Conservation (phyloP, 1,140 invertebrate species). For the Drosophila bocqueti region DNA sequence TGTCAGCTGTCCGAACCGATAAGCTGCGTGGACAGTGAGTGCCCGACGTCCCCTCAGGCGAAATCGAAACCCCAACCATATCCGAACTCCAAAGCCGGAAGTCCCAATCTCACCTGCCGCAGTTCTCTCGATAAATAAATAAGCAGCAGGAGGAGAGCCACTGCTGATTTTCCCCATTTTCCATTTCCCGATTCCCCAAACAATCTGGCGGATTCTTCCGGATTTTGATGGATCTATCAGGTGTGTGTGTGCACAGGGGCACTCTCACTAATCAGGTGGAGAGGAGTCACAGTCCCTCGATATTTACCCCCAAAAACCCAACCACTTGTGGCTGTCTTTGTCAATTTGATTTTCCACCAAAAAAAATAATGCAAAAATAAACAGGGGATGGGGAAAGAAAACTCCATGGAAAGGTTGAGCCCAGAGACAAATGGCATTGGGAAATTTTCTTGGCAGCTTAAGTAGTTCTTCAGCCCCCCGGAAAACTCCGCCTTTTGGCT, state of each 20-base stretch:
- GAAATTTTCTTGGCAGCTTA: conserved; percentile 64
- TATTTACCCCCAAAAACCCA: conserved; percentile 1
- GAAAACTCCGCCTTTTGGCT: background rate
- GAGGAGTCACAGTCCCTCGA: conserved; percentile 46
- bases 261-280: conserved; percentile 58
- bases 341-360: conserved; percentile 65
- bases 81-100: conserved; percentile 12
- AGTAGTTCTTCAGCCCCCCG: conserved; percentile 48
- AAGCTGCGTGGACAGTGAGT: conserved; percentile 47
- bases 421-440: conserved; percentile 26
- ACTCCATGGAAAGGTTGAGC: background rate
- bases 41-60: background rate
- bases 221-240: conserved; percentile 64
- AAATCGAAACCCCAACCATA: conserved; percentile 25
- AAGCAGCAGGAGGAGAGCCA: conserved; percentile 11
- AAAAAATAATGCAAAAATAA: background rate
- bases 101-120: conserved; percentile 32
- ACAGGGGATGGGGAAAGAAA: background rate
- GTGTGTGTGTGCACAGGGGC: conserved; percentile 16
- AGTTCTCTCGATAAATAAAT: conserved; percentile 56
- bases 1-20: conserved; percentile 74
- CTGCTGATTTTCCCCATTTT: background rate
- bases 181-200: conserved; percentile 19
- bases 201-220: conserved; percentile 36
- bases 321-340: conserved; percentile 74